Evolutionary conservation across 2,888 invertebrate genomes (phyloP), one percentile per base, ranked within the genome.

Genomic region (Drosophila ezoana): DNA sequence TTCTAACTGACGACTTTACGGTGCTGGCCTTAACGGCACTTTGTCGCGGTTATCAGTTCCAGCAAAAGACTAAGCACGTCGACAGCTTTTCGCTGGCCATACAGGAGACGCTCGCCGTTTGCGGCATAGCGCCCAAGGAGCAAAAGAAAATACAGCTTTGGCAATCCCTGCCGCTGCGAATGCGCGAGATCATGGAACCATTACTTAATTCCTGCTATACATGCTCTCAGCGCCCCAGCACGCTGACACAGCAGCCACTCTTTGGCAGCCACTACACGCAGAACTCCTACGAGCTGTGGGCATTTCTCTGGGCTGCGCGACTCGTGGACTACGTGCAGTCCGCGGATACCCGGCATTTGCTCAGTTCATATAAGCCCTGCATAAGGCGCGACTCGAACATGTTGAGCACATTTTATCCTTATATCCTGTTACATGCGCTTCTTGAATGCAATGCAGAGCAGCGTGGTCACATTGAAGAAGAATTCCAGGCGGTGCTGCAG

Each of bases 41-140:
- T 5, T 94, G 95, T 23, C 94, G 95, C 70, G 96, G 96, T 1
- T 95, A 96, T 82, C 96, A 96, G 89, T 95, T 95, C 77, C 96
- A 96, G 87, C 96, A 95, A 85, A 95, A 95, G 90, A 95, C 96
- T 1, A 94, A 94, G 92, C 95, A 95, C 79, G 95, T 96, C 93
- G 96, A 97, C 89, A 95, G 95, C 81, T 96, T 96, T 88, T 95
- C 96, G 0, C 90, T 97, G 65, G 96, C 96, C 0, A 97, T 97
- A 84, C 95, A 97, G 92, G 96, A 96, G 90, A 95, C 96, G 72
- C 91, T 97, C 45, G 95, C 95, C 84, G 93, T 94, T 1, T 95
- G 95, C 76, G 94, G 95, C 16, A 95, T 96, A 65, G 95, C 95
- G 1, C 95, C 95, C 0, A 93, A 93, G 56, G 94, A 94, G 18